These are phyloP conservation scores for Macquaria australasica DNA, from an alignment of 2,113 vertebrate genomes.

Conservation along the genomic window DNA sequence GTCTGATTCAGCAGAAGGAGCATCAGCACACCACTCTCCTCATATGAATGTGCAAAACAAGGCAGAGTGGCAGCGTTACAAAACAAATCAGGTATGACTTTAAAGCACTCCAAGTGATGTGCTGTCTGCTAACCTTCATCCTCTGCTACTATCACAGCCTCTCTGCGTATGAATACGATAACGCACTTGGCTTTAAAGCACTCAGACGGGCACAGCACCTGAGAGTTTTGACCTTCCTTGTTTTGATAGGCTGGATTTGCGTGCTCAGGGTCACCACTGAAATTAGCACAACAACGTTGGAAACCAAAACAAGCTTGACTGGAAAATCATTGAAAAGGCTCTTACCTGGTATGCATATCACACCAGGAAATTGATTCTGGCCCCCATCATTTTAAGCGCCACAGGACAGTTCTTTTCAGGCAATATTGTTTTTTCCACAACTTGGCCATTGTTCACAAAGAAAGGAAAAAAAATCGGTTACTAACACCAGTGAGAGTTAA, in stretches of 20 bases:
- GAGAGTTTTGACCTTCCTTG: constrained; percentile 80
- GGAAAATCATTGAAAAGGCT: constrained; percentile 82
- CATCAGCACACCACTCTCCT: constrained; percentile 13
- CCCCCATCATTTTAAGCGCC: constrained; percentile 48
- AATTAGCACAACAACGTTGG: constrained; percentile 74
- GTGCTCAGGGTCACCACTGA: constrained; percentile 72
- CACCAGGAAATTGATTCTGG: constrained; percentile 77
- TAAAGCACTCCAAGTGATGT: constrained; percentile 71
- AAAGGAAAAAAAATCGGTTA: background rate
- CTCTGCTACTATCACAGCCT: constrained; percentile 71
- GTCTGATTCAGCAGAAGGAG: constrained; percentile 48
- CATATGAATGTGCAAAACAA: constrained; percentile 56
- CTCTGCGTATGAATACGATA: constrained; percentile 77
- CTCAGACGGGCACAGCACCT: constrained; percentile 75
- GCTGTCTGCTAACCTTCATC: constrained; percentile 71
- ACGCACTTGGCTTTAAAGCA: constrained; percentile 84
- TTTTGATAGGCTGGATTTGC: constrained; percentile 71
- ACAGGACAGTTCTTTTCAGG: constrained; percentile 38
- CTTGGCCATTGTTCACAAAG: constrained; percentile 42
- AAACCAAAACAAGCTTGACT: constrained; percentile 85
- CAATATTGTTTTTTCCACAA: constrained; percentile 29
- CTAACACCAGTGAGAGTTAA: background rate
- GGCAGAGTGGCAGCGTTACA: constrained; percentile 49
- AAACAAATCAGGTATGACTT: constrained; percentile 65
- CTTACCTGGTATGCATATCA: constrained; percentile 81